Evolutionary conservation across 2,888 invertebrate genomes (phyloP), one percentile per base, ranked within the genome.

Genomic region (Lycaena phlaeas): DNA sequence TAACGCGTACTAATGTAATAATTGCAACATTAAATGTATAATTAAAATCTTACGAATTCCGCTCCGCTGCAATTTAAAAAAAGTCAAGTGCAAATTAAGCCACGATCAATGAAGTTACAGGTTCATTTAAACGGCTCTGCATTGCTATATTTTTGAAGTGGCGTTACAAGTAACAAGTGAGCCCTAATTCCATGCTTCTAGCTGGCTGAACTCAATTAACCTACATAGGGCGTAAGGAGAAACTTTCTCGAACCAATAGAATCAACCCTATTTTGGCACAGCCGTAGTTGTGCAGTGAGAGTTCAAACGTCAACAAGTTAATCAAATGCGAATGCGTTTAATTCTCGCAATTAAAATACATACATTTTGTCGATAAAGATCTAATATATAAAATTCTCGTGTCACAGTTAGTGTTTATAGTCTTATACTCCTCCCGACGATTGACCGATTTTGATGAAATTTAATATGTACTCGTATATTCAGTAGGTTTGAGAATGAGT

Each of bases 181-280:
- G 31, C 30, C 31, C 41, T 45, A 44, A 44, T 43, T 45, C 38
- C 44, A 46, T 39, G 45, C 43, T 50, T 46, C 49, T 45, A 52
- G 47, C 46, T 44, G 42, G 42, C 45, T 42, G 44, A 52, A 51
- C 46, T 46, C 43, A 49, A 52, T 49, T 49, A 52, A 49, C 50
- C 50, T 42, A 50, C 44, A 49, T 50, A 45, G 44, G 39, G 38
- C 46, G 31, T 34, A 41, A 44, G 36, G 41, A 31, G 31, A 44
- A 50, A 50, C 45, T 47, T 49, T 46, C 45, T 43, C 36, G 36
- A 41, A 36, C 42, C 42, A 42, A 41, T 37, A 38, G 36, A 49
- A 50, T 50, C 46, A 50, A 46, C 45, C 45, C 45, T 40, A 44
- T 48, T 46, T 36, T 28, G 27, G 30, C 12, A 43, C 29, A 10